Evolutionary conservation across 2,113 vertebrate species (phyloP), one percentile per base, ranked within the genome.

Genomic region (Otolemur garnettii): DNA sequence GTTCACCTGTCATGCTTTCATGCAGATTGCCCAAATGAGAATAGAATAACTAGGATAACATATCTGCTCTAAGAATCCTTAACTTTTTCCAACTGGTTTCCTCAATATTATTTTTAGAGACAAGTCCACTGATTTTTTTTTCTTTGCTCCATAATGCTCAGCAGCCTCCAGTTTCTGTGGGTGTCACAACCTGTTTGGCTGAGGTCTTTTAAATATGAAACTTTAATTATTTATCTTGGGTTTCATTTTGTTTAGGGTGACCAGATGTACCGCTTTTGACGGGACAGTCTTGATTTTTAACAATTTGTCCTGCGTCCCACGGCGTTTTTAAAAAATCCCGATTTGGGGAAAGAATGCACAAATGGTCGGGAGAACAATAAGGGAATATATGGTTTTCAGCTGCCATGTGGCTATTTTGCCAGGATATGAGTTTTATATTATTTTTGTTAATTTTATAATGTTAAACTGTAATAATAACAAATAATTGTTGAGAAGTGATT

Each of bases 1-100:
- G 26, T 60, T 35, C 18, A 59, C 22, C 13, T 91, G 9, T 69
- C 50, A 71, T 15, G 24, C 57, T 79, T 10, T 66, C 35, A 60
- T 45, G 66, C n/a, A 45, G 21, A 22, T 66, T 94, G 15, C 66
- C 87, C 81, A 60, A 92, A 88, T 79, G 81, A 93, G 59, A 92
- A 68, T 57, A 83, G 59, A 92, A 68, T 62, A 83, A 82, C 30
- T 33, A 15, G 66, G 22, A 26, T 14, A 22, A 19, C 2, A 72
- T 87, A 42, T 84, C 35, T 11, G 35, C 11, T 53, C 24, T 38
- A 75, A 22, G 33, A 86, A 91, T 35, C 26, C 69, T 93, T 92
- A n/a, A 35, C 55, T 82, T 30, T 96, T 87, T 77, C 77, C 57
- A 91, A 45, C 33, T 79, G 66, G 17, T 85, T 69, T 71, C 21